Base-by-base conservation (phyloP, 2,888 invertebrate genomes). In the Elysia crispata region DNA sequence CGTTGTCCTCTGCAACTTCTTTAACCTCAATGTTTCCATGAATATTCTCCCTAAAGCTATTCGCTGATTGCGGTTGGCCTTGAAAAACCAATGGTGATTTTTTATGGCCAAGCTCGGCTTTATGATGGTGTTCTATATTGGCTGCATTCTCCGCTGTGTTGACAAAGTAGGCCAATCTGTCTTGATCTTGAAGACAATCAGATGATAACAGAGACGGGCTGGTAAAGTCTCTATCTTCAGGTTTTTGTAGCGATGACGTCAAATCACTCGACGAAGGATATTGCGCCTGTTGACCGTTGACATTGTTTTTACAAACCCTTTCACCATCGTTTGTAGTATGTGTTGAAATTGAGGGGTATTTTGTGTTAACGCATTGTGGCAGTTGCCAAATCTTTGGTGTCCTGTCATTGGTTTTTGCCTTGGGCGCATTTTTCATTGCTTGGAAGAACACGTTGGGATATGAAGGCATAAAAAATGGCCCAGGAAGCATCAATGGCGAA, bases 401-500 rank as follows among this genome's bases (percentile, higher is more conserved):
- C 11, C 11, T 41, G 41, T 41, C 41, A 41, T 41, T 41, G 41
- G 41, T 41, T 41, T 41, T 41, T 41, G 41, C 5, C 41, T 3
- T 6, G 11, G 41, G 3, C 41, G 5, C 41, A 41, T 41, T 41
- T 41, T 41, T 41, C 41, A 41, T 41, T 3, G 41, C 41, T 41
- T 41, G 41, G 11, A 6, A 41, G 41, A 41, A 41, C 41, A 41
- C 41, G 41, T 41, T 41, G 41, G 41, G 41, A 41, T 41, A 41
- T 41, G 41, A 62, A 6, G 62, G 30, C 30, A 64, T 41, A 18
- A 78, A 1, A 25, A 78, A 30, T 13, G 66, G 69, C 15, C 57
- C 57, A 8, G 79, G 66, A 33, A 79, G 67, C 18, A 79, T 41
- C 3, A 75, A n/a, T 1, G 79, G 79, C 3, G 41, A 41, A 23